A percentile compares a stretch with the other conserved stretches of the same genome.
Conservation (phyloP, 2,113 vertebrate species). For the Scomber japonicus region DNA sequence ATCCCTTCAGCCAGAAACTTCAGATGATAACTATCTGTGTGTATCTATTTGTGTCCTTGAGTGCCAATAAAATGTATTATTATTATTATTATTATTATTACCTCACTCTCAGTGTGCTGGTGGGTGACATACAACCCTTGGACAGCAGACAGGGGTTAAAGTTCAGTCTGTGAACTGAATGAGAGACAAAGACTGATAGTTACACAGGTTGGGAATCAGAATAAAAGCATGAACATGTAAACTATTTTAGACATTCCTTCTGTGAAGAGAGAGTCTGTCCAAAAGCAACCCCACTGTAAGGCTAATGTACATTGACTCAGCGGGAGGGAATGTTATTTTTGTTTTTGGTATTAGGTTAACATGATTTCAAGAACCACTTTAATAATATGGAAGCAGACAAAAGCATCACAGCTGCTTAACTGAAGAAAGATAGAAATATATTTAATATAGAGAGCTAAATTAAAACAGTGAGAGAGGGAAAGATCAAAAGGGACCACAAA, state of each 20-base stretch:
- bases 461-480: background rate
- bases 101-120: constrained; percentile 32
- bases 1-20: constrained; percentile 25
- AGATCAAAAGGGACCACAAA: background rate
- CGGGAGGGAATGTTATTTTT: constrained; percentile 41
- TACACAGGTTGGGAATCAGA: background rate
- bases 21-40: constrained; percentile 29
- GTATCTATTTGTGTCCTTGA: no score
- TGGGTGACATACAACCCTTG: constrained; percentile 20
- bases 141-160: constrained; percentile 61
- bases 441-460: background rate
- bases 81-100: no score
- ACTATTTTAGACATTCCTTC: constrained; percentile 16
- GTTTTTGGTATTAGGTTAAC: constrained; percentile 32
- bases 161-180: constrained; percentile 43
- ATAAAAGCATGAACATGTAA: background rate
- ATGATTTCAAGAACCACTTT: constrained; percentile 51
- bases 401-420: constrained; percentile 10
- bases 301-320: constrained; percentile 39
- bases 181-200: constrained; percentile 40
- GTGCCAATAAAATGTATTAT: no score
- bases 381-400: constrained; percentile 27
- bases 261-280: background rate
- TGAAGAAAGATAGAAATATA: constrained; percentile 31
- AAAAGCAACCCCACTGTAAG: constrained; percentile 26